Conservation (phyloP, 2,113 vertebrate genomes). For the Poeciliopsis prolifica region DNA sequence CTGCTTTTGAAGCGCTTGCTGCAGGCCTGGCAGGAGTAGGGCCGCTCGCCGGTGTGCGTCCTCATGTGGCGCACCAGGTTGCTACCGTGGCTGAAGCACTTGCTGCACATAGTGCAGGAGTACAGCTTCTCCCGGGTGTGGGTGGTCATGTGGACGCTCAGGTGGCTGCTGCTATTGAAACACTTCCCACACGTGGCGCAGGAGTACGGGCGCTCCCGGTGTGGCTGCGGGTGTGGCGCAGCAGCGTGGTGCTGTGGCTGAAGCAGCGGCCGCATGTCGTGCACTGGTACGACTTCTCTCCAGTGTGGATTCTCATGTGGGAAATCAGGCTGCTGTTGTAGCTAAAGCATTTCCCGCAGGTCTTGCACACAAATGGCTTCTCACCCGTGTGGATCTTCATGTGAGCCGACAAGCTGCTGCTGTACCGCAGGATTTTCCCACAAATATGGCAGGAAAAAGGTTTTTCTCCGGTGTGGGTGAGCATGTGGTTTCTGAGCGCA, state of each 20-base stretch:
- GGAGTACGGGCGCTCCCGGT: background rate
- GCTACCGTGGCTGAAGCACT: background rate
- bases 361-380: background rate
- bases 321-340: background rate
- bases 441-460: background rate
- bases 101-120: background rate
- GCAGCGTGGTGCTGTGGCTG: background rate
- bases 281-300: background rate
- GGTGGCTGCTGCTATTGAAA: background rate
- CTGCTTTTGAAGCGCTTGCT: background rate
- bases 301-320: constrained; percentile 4
- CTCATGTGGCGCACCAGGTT: background rate
- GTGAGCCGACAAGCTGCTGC: background rate
- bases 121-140: background rate
- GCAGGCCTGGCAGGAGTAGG: background rate
- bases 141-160: background rate
- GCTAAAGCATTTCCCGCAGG: constrained; percentile 1
- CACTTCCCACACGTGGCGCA: background rate
- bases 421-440: background rate
- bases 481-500: background rate
- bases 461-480: background rate
- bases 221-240: background rate
- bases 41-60: background rate
- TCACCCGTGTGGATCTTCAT: background rate
- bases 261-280: background rate